Percentiles rank a stretch among this genome's conserved stretches.
Conservation (phyloP, 2,113 vertebrate genomes). For the Ardeotis arabs region DNA sequence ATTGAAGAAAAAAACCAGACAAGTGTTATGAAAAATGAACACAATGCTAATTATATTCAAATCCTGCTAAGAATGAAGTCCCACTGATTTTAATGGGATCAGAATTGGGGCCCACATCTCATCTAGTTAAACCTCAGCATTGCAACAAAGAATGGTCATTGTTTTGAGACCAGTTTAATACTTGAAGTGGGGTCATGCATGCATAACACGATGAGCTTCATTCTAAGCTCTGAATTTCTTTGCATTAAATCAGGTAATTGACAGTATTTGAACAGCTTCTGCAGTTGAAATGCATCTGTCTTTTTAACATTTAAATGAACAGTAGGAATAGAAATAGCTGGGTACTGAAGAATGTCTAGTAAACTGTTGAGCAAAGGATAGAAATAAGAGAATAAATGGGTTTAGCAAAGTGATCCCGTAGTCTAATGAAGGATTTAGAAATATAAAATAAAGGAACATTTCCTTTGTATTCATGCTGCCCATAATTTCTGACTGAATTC, state of each 20-base stretch:
- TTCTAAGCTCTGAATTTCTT: constrained; percentile 44
- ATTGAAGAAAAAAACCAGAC: constrained; percentile 16
- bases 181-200: constrained; percentile 34
- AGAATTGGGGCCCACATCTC: not conserved
- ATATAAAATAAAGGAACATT: not conserved
- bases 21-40: constrained; percentile 45
- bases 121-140: constrained; percentile 16
- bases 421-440: not conserved
- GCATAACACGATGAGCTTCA: constrained; percentile 24
- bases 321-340: not conserved
- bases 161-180: constrained; percentile 56
- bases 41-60: constrained; percentile 55
- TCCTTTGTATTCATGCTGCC: not conserved
- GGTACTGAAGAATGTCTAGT: not conserved
- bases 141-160: constrained; percentile 36
- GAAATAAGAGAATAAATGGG: not conserved
- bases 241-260: constrained; percentile 41
- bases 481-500: not conserved
- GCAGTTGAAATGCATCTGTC: constrained; percentile 8
- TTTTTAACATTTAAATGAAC: constrained; percentile 53
- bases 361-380: constrained; percentile 19
- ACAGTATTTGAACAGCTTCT: constrained; percentile 8
- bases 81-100: constrained; percentile 41
- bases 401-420: not conserved
- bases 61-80: constrained; percentile 53